These are phyloP conservation scores for Goniozus legneri DNA, from an alignment of 1,140 invertebrate genomes.

Conservation along the genomic window DNA sequence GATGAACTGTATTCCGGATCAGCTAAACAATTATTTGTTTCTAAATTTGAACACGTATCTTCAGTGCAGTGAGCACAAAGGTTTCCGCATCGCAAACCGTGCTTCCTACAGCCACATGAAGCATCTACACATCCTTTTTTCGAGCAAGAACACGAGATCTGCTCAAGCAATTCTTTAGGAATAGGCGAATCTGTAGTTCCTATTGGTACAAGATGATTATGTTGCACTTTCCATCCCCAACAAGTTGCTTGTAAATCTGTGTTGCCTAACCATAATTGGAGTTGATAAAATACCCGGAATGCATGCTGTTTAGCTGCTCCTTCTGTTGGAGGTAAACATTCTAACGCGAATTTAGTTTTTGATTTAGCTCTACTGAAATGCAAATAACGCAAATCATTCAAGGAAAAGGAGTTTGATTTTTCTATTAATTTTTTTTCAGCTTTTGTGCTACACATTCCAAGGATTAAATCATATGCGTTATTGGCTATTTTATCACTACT, in stretches of 20 bases:
- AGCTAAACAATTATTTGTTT: background rate
- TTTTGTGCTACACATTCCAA: slow-evolving; percentile 3
- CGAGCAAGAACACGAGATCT: slow-evolving; percentile 3
- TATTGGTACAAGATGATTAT: slow-evolving; percentile 7
- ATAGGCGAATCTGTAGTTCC: slow-evolving; percentile 6
- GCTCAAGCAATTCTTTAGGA: slow-evolving; percentile 7
- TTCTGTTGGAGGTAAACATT: slow-evolving; percentile 18
- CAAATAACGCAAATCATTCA: slow-evolving; percentile 6
- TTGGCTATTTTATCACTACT: background rate
- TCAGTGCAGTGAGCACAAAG: slow-evolving; percentile 5
- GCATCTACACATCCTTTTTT: slow-evolving; percentile 5
- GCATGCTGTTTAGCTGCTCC: slow-evolving; percentile 19
- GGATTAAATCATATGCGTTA: slow-evolving; percentile 5
- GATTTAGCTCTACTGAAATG: slow-evolving; percentile 9
- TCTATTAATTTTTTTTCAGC: slow-evolving; percentile 5
- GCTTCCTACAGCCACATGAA: slow-evolving; percentile 4
- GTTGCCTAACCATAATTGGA: slow-evolving; percentile 21
- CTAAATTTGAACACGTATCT: slow-evolving; percentile 7
- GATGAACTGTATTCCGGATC: too few species aligned
- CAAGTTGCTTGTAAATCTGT: background rate
- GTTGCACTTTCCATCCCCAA: slow-evolving; percentile 12
- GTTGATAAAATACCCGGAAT: slow-evolving; percentile 17
- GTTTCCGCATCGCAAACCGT: slow-evolving; percentile 5
- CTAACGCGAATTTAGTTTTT: slow-evolving; percentile 13
- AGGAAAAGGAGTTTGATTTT: slow-evolving; percentile 5